These are phyloP conservation scores for Apamea anceps DNA, from an alignment of 2,888 invertebrate species.

Conservation along the genomic window DNA sequence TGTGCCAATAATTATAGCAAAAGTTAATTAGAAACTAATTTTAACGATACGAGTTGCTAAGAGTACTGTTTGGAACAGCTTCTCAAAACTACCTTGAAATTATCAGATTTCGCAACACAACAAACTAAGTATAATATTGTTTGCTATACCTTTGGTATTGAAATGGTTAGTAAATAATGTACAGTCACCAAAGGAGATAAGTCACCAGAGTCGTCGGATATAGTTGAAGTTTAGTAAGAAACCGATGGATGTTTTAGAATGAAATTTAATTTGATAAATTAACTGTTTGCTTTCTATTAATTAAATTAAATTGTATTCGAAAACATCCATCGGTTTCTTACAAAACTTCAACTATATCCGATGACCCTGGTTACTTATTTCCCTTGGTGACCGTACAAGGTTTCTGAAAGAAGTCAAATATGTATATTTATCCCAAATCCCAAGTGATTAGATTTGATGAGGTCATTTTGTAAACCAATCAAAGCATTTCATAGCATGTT, in stretches of 20 bases:
- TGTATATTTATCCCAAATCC: background rate
- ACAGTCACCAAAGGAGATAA: too few species aligned
- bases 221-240: too few species aligned
- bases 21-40: constrained; percentile 22
- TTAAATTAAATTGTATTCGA: too few species aligned
- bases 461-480: background rate
- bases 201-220: too few species aligned
- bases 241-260: too few species aligned
- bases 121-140: background rate
- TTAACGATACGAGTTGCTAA: constrained; percentile 17
- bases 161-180: background rate
- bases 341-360: too few species aligned
- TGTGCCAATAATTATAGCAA: constrained; percentile 13
- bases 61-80: constrained; percentile 21
- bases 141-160: background rate
- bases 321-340: too few species aligned
- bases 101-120: background rate
- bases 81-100: constrained; percentile 2
- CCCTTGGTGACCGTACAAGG: background rate
- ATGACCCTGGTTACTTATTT: too few species aligned
- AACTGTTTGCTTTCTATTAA: too few species aligned
- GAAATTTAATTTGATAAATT: too few species aligned
- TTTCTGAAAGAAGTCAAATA: background rate
- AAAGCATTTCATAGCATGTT: background rate
- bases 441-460: background rate